phyloP scores from a whole-genome alignment of 1,140 invertebrate genomes.

The Apis laboriosa region DNA sequence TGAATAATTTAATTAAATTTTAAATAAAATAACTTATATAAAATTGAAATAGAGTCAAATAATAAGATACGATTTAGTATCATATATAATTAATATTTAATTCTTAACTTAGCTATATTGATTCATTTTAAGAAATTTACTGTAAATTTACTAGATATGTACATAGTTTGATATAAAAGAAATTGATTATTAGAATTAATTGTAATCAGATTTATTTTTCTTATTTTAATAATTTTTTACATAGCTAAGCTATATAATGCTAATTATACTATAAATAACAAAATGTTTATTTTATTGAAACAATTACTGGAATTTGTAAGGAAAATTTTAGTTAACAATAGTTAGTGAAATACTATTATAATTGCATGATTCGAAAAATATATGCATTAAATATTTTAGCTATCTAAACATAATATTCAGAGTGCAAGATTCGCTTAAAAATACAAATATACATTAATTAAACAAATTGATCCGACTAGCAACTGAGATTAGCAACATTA shows the following conservation, averaged over 20 bases:
- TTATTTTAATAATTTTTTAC: too few relatives aligned
- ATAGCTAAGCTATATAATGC: too few relatives aligned
- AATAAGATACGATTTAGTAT: not conserved
- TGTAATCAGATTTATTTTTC: not conserved
- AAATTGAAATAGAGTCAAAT: not conserved
- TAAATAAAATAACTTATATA: not conserved
- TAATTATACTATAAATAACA: too few relatives aligned
- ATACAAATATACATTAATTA: not conserved
- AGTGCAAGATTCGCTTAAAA: not conserved
- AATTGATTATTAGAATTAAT: not conserved
- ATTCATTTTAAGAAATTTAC: too few relatives aligned
- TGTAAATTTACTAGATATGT: too few relatives aligned
- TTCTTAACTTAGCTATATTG: not conserved
- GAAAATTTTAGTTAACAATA: too few relatives aligned
- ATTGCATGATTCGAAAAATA: not conserved
- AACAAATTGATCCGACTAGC: too few relatives aligned
- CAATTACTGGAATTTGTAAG: too few relatives aligned
- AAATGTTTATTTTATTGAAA: too few relatives aligned
- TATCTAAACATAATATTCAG: not conserved
- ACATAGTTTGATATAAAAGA: slow-evolving; percentile 5
- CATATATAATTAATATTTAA: not conserved
- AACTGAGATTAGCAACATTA: too few relatives aligned
- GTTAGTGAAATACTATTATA: too few relatives aligned
- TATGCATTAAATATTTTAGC: accelerated
- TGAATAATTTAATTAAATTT: not conserved